These are phyloP conservation scores for Cisticola juncidis DNA, from an alignment of 2,113 vertebrate genomes.

Conservation along the genomic window DNA sequence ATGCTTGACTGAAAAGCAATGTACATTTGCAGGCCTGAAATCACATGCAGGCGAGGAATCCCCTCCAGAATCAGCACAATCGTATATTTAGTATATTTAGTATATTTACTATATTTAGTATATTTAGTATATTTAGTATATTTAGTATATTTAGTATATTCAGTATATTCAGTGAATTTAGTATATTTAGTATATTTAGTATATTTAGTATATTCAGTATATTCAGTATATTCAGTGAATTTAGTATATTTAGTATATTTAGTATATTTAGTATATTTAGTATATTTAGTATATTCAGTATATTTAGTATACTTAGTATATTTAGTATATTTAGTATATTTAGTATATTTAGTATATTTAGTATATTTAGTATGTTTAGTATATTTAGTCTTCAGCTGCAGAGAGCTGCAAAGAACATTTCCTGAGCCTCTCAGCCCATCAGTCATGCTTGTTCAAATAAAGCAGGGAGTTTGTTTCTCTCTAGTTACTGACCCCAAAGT, in stretches of 20 bases:
- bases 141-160: no score
- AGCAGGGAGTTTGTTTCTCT: conserved; percentile 29
- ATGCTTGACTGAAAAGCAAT: conserved; percentile 28
- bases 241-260: no score
- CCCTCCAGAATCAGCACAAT: not conserved
- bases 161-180: not conserved
- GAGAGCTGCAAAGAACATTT: conserved; percentile 53
- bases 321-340: not conserved
- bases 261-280: not conserved
- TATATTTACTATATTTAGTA: not conserved
- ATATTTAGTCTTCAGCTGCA: conserved; percentile 20
- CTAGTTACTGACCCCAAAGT: conserved; percentile 16
- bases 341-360: not conserved
- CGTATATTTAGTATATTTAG: no score
- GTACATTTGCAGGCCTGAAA: not conserved
- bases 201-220: not conserved
- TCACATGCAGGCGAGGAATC: not conserved
- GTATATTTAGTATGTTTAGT: not conserved
- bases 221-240: no score
- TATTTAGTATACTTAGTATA: no score
- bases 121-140: not conserved
- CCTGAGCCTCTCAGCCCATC: conserved; percentile 29
- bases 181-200: no score
- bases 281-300: not conserved
- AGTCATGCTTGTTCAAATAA: conserved; percentile 20